Base-by-base conservation (phyloP, 1,140 invertebrate species). In the Hydropsyche tenuis region DNA sequence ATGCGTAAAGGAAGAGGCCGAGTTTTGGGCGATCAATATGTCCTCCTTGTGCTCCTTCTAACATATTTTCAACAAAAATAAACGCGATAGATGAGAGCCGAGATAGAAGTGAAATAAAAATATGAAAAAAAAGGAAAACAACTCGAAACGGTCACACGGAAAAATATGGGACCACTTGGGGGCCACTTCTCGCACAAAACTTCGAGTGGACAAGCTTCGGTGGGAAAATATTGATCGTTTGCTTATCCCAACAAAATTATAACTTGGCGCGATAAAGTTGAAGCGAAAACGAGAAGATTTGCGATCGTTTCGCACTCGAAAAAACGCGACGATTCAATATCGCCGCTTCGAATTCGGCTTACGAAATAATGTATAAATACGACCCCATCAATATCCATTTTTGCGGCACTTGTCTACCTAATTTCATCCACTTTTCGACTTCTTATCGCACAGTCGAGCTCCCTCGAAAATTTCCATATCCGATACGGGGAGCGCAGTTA, bases 201-300 rank as follows among this genome's bases (percentile, higher is more conserved):
- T 60, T 60, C 6, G 22, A 60, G 56, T 60, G 56, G 56, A 60
- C 23, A 60, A 60, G 23, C 56, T 27, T 14, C 18, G 12, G 56
- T 60, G 22, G 22, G 56, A 60, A 65, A 65, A 65, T 65, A 65
- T 65, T 65, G 63, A 65, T 65, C 63, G 63, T 65, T 65, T 45
- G 42, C 63, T 65, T 65, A 65, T 65, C 42, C 30, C 56, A 22
- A 12, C 3, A 12, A 60, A 60, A 60, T 60, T 60, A 60, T 60
- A 60, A 60, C 56, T 27, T 9, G n/a, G n/a, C n/a, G n/a, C n/a
- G n/a, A n/a, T n/a, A 60, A 60, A 60, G 18, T 22, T 60, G 16
- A 53, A 53, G 48, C n/a, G n/a, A n/a, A n/a, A n/a, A n/a, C n/a
- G n/a, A 37, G 30, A 37, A 9, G 9, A 37, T 37, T 37, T 9